These are phyloP conservation scores for Machimus rusticus DNA, from an alignment of 2,888 invertebrate species.

Conservation along the genomic window DNA sequence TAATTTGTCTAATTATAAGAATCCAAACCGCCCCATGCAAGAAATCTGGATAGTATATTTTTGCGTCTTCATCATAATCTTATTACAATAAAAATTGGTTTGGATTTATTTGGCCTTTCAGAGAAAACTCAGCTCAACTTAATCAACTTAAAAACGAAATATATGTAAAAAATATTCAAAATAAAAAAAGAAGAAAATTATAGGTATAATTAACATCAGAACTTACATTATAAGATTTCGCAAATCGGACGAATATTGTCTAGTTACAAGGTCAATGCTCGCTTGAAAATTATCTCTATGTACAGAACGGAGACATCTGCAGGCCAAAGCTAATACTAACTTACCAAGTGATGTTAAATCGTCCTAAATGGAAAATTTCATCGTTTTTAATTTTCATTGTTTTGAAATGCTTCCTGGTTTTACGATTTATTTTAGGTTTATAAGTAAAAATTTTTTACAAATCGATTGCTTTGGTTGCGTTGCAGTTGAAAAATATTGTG, in stretches of 20 bases:
- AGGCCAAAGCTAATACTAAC: slow-evolving; percentile 90
- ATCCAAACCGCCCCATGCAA: neutral
- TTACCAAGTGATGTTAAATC: slow-evolving; percentile 92
- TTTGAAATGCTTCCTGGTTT: slow-evolving; percentile 66
- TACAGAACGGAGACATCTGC: slow-evolving; percentile 87
- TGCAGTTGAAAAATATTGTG: neutral
- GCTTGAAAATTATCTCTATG: slow-evolving; percentile 86
- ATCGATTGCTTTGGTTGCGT: neutral
- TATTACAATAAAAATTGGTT: neutral
- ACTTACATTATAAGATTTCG: slow-evolving; percentile 91
- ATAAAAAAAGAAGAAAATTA: neutral
- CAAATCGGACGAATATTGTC: slow-evolving; percentile 92
- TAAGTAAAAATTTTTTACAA: neutral
- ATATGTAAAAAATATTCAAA: neutral
- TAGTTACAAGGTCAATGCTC: slow-evolving; percentile 86
- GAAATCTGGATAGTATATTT: neutral
- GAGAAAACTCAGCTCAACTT: neutral
- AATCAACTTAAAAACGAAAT: neutral
- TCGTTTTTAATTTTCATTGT: slow-evolving; percentile 14
- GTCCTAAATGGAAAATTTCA: slow-evolving; percentile 65
- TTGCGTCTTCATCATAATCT: neutral
- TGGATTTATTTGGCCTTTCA: neutral
- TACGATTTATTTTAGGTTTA: slow-evolving; percentile 53
- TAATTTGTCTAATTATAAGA: neutral
- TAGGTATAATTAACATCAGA: slow-evolving; percentile 5